Conservation (phyloP, 2,797 vertebrate genomes). For the Catostomus latipinnis region DNA sequence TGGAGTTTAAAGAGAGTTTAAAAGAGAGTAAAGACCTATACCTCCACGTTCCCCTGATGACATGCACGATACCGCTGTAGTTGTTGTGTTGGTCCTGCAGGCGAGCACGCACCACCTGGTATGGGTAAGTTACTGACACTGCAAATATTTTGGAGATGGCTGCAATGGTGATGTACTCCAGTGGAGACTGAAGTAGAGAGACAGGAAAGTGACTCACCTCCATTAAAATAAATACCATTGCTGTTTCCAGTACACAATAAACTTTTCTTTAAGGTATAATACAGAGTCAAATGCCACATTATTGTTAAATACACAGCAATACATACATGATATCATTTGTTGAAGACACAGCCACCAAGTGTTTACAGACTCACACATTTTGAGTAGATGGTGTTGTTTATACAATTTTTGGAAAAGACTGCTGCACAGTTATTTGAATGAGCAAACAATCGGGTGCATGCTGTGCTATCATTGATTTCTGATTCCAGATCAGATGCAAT, state of each 20-base stretch:
- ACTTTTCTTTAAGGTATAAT: no score
- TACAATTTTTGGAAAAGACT: no score
- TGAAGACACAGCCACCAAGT: neutral
- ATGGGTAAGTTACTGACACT: conserved; percentile 84
- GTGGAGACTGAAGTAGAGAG: conserved; percentile 73
- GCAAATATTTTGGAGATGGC: conserved; percentile 87
- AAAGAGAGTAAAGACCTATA: conserved; percentile 46
- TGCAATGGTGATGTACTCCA: conserved; percentile 84
- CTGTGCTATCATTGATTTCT: no score
- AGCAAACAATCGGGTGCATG: no score
- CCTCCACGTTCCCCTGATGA: conserved; percentile 83
- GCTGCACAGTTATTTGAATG: no score
- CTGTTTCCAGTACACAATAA: neutral
- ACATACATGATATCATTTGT: neutral
- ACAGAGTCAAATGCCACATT: no score
- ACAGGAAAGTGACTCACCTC: conserved; percentile 7
- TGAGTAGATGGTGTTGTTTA: no score
- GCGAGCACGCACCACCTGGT: conserved; percentile 85
- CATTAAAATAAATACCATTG: neutral
- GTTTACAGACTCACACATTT: no score
- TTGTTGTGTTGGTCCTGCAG: conserved; percentile 86
- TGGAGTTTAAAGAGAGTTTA: neutral
- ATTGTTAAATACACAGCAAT: no score
- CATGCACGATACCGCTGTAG: conserved; percentile 79
- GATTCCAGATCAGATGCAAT: neutral